Evolutionary conservation across 1,140 invertebrate species (phyloP).

Genomic region (Dinothrombium tinctorium): DNA sequence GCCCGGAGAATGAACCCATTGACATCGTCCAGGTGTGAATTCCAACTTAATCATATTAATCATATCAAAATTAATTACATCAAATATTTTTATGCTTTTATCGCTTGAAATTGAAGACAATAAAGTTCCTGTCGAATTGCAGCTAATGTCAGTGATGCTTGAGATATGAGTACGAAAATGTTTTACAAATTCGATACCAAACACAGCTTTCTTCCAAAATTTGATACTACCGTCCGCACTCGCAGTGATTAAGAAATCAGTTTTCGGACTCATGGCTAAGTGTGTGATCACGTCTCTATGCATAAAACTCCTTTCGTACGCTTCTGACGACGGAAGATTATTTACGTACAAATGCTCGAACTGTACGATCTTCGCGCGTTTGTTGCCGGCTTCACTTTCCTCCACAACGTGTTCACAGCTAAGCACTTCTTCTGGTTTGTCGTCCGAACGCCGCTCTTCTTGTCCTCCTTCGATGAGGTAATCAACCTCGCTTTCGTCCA

Average conservation of each 20-base stretch:
- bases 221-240: slow-evolving; percentile 93
- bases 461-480: too few species aligned
- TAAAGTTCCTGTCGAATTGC: slow-evolving; percentile 62
- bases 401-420: too few species aligned
- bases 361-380: too few species aligned
- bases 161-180: slow-evolving; percentile 82
- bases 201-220: slow-evolving; percentile 91
- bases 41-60: slow-evolving; percentile 89
- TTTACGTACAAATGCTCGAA: slow-evolving; percentile 17
- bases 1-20: slow-evolving; percentile 75
- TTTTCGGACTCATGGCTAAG: slow-evolving; percentile 58
- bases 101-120: slow-evolving; percentile 78
- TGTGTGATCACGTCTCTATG: slow-evolving; percentile 85
- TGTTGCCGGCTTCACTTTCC: too few species aligned
- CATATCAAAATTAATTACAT: slow-evolving; percentile 98
- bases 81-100: slow-evolving; percentile 89
- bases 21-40: slow-evolving; percentile 53
- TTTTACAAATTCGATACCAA: slow-evolving; percentile 95
- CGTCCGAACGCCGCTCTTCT: too few species aligned
- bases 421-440: too few species aligned
- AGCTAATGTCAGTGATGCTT: slow-evolving; percentile 49
- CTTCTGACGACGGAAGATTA: slow-evolving; percentile 56
- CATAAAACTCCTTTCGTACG: slow-evolving; percentile 96
- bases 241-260: slow-evolving; percentile 85
- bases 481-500: too few species aligned